Evolutionary conservation across 2,888 invertebrate genomes (phyloP).

Genomic region (Pachymerium ferrugineum): DNA sequence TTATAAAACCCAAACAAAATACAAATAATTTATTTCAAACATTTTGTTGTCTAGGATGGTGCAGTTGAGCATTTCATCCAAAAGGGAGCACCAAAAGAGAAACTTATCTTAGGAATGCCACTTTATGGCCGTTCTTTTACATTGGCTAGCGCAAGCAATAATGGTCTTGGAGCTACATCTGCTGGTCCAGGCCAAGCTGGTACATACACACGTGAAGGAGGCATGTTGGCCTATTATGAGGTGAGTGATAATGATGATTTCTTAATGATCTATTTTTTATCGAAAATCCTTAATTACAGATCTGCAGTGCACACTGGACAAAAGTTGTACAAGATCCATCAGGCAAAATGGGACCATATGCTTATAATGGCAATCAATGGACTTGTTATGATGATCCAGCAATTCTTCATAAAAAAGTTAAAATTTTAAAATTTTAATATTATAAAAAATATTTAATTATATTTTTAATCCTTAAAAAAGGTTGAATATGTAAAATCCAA

Average conservation of each 20-base stretch:
- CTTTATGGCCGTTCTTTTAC: constrained; percentile 34
- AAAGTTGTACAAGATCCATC: constrained; percentile 13
- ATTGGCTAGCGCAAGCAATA: constrained; percentile 23
- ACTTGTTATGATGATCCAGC: constrained; percentile 38
- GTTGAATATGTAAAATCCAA: constrained; percentile 56
- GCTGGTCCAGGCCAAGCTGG: constrained; percentile 32
- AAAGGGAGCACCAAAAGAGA: constrained; percentile 31
- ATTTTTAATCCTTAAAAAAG: constrained; percentile 41
- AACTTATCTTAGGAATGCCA: constrained; percentile 34
- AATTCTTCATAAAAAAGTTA: constrained; percentile 37
- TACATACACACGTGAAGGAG: constrained; percentile 33
- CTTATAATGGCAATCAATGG: constrained; percentile 38
- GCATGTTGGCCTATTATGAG: constrained; percentile 34
- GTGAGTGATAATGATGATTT: constrained; percentile 17
- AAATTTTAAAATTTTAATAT: neutral
- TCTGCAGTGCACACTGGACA: neutral
- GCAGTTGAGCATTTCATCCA: constrained; percentile 25
- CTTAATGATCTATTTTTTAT: constrained; percentile 2
- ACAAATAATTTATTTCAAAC: neutral
- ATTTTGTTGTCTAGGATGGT: neutral
- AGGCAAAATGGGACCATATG: constrained; percentile 36
- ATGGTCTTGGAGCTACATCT: constrained; percentile 28
- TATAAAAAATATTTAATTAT: neutral
- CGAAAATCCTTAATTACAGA: neutral
- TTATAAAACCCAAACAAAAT: neutral